phyloP scores from a whole-genome alignment of 2,113 vertebrate species.

The Cariama cristata region DNA sequence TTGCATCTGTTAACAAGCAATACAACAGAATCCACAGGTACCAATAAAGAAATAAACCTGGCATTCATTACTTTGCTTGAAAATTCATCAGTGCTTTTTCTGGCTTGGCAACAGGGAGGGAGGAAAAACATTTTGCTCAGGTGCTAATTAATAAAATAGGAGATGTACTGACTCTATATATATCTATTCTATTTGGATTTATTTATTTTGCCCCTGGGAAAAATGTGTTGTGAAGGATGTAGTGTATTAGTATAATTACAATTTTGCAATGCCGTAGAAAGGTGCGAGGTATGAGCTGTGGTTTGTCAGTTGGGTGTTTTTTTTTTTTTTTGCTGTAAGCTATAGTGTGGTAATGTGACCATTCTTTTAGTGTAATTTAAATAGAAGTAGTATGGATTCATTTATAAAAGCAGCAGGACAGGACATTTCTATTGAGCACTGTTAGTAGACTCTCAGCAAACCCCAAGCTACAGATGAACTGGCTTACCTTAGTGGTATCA shows the following conservation, averaged over 20 bases:
- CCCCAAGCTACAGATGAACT: not conserved
- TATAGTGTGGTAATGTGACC: not conserved
- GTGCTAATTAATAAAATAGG: slow-evolving; percentile 66
- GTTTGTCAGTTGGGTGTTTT: not conserved
- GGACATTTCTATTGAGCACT: not conserved
- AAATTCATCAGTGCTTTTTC: slow-evolving; percentile 52
- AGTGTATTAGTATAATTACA: slow-evolving; percentile 39
- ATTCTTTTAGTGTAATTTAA: slow-evolving; percentile 2
- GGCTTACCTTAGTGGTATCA: not conserved
- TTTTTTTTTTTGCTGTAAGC: not conserved
- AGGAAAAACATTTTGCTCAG: slow-evolving; percentile 33
- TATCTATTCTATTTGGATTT: slow-evolving; percentile 64
- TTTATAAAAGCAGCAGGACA: slow-evolving; percentile 26
- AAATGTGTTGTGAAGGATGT: not conserved
- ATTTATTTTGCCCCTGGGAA: slow-evolving; percentile 31
- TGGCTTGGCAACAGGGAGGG: not conserved
- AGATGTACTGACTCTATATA: not conserved
- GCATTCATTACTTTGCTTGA: slow-evolving; percentile 52
- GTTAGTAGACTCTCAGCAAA: not conserved
- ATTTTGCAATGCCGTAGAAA: not conserved
- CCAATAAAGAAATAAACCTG: slow-evolving; percentile 70
- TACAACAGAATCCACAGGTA: slow-evolving; percentile 73
- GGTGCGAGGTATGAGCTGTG: not conserved
- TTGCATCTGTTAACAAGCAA: slow-evolving; percentile 75
- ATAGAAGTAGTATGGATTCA: not conserved